Base-by-base conservation (phyloP, 2,797 vertebrate genomes). In the Muraenolepis orangiensis region DNA sequence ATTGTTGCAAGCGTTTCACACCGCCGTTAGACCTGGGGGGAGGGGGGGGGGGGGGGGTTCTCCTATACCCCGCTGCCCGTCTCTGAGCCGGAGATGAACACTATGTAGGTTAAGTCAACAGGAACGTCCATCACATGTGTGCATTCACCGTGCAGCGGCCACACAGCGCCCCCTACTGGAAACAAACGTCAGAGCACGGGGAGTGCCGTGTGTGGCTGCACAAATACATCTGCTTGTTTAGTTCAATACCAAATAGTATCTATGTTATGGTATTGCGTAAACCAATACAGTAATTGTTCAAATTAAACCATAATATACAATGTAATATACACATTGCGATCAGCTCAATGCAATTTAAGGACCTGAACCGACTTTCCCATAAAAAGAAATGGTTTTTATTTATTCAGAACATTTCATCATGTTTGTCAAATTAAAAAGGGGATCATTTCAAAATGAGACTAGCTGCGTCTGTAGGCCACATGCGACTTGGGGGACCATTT, bases 51-150 rank as follows among this genome's bases (percentile, higher is more conserved):
- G 64, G 71, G 69, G 30, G 26, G 40, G 30, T 23, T 16, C 13
- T n/a, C 23, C 30, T 23, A 20, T n/a, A 64, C 29, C 66, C 40
- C n/a, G 16, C 51, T 57, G 66, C 40, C 28, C n/a, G 61, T 8
- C 13, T 75, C 40, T 78, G 76, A 78, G 79, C 71, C 64, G 75
- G 29, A 12, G 31, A 78, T 71, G 71, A 76, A 68, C 64, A 46
- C 38, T 82, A 82, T 82, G 77, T 77, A 83, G 84, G 84, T 86
- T 82, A 80, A 80, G 82, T 72, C 79, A 83, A 85, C 78, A 78
- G 76, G 57, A 18, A 57, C 18, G 70, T 71, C 66, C 74, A 51
- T 13, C 69, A 76, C 18, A 26, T 18, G 10, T 46, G 11, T n/a
- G 51, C 51, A 20, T n/a, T n/a, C 51, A 23, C 51, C 20, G 51